Conservation (phyloP, 2,888 invertebrate genomes). For the Diploptera punctata region DNA sequence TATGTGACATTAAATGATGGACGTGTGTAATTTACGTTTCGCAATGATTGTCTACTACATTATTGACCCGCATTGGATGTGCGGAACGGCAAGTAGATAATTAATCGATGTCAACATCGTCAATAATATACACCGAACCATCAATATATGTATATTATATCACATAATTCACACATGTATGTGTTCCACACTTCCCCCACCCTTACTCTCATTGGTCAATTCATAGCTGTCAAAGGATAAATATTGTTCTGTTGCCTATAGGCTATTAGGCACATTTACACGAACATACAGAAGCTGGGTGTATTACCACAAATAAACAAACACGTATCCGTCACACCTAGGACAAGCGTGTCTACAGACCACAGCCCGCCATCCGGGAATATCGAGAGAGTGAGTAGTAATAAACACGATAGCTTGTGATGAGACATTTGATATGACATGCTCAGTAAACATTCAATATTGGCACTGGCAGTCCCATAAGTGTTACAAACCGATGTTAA, state of each 20-base stretch:
- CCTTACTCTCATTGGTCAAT: constrained; percentile 13
- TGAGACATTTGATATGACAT: constrained; percentile 28
- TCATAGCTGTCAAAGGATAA: constrained; percentile 38
- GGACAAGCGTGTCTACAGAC: not conserved
- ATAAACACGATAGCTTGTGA: constrained; percentile 35
- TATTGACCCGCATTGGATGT: not conserved
- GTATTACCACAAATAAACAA: constrained; percentile 12
- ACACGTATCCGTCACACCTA: constrained; percentile 5
- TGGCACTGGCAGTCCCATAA: constrained; percentile 15
- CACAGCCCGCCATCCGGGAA: constrained; percentile 14
- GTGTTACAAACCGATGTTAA: not conserved
- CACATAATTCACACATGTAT: constrained; percentile 19
- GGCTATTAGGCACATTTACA: constrained; percentile 33
- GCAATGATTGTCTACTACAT: not conserved
- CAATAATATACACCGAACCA: constrained; percentile 11
- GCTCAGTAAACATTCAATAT: constrained; percentile 35
- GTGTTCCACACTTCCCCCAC: not conserved
- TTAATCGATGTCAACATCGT: constrained; percentile 10
- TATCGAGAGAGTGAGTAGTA: constrained; percentile 10
- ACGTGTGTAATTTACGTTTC: not conserved
- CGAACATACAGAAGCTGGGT: constrained; percentile 15
- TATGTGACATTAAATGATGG: not conserved
- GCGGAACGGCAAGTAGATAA: constrained; percentile 1
- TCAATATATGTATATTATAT: constrained; percentile 20
- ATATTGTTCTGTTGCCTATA: constrained; percentile 32